Base-by-base conservation (phyloP, 2,113 vertebrate genomes). In the Piprites chloris region DNA sequence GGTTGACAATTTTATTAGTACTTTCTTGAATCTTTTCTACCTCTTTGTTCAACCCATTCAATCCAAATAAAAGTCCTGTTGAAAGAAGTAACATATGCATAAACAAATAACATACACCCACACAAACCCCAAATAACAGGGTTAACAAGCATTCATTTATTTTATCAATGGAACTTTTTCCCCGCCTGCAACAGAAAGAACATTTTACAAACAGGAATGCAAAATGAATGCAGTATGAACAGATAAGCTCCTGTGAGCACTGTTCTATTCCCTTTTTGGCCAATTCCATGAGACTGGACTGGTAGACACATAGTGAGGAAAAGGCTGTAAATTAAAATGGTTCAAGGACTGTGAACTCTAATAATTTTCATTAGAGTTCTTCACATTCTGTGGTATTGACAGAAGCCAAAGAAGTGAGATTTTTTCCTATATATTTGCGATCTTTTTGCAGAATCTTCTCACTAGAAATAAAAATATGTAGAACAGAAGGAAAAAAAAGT, bases 41-140 rank as follows among this genome's bases (percentile, higher is more conserved):
- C 41, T 94, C 97, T 62, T 88, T 95, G 78, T 96, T 98, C 78
- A 98, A 58, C 21, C 75, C 94, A 84, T 93, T 98, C 87, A 99
- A 76, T 72, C 97, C 96, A 71, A 92, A 7, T 12, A 91, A 72
- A 49, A 99, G 67, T 42, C 97, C 99, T 99, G 92, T 66, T 89
- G 42, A 84, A 96, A 94, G 56, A 87, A 91, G 88, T 22, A 92
- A 37, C 27, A 73, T 18, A 65, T 21, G 49, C 13, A 58, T 35
- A 83, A 85, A 85, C 7, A 89, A 85, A 87, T 55, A 59, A 24
- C 35, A 46, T 14, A 61, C 10, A 85, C 50, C 23, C 74, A 79
- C 77, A 61, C 7, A 89, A 94, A 79, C 3, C 2, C 18, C 8
- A 53, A 53, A 9, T 21, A 74, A 74, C 9, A 63, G n/a, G 10